These are phyloP conservation scores for Conistra vaccinii DNA, from an alignment of 2,888 invertebrate genomes.

Conservation along the genomic window DNA sequence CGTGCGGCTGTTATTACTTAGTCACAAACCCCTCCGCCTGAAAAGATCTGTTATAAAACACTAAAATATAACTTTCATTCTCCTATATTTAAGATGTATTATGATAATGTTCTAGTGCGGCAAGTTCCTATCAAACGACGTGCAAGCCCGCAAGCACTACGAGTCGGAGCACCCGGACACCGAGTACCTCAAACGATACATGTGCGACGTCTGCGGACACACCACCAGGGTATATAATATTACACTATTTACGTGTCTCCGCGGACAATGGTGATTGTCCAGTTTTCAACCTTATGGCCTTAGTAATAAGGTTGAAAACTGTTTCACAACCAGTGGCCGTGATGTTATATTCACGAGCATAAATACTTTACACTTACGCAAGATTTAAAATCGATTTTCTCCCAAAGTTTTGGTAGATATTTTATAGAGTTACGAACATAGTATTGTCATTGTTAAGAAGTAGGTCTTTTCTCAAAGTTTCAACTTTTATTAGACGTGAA, in stretches of 20 bases:
- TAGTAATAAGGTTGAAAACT: too few relatives aligned
- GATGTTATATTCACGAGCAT: too few relatives aligned
- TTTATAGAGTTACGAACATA: background rate
- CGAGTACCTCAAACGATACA: slow-evolving; percentile 85
- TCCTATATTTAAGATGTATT: background rate
- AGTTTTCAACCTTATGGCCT: too few relatives aligned
- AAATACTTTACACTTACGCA: background rate
- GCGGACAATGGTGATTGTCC: too few relatives aligned
- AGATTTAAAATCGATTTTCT: background rate
- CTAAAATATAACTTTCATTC: background rate
- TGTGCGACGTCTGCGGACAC: slow-evolving; percentile 88
- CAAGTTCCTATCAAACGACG: slow-evolving; percentile 80
- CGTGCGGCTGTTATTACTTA: background rate
- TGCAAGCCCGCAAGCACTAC: slow-evolving; percentile 84
- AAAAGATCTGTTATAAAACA: background rate
- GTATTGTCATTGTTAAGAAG: background rate
- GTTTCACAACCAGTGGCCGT: too few relatives aligned
- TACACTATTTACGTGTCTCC: background rate
- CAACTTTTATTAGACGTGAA: background rate
- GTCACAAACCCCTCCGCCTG: too few relatives aligned
- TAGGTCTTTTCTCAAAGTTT: background rate
- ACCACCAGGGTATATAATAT: slow-evolving; percentile 79
- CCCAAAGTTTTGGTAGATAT: background rate
- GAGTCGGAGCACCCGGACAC: slow-evolving; percentile 85
- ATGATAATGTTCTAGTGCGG: slow-evolving; percentile 77